Evolutionary conservation across 2,888 invertebrate species (phyloP), one percentile per base, ranked within the genome.

Genomic region (Synanthedon andrenaeformis): DNA sequence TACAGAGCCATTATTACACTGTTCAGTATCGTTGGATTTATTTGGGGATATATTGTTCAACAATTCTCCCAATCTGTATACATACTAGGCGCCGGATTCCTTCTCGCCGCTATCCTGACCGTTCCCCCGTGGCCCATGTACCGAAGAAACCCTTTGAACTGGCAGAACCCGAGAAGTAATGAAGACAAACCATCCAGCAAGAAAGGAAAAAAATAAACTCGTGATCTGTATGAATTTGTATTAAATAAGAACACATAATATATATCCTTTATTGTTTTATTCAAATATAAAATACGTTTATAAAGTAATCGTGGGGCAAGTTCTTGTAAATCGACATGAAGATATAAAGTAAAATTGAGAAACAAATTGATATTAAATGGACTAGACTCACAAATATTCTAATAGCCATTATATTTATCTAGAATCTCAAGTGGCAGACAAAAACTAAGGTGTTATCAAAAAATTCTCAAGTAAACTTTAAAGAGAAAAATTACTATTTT

Each of bases 91-190:
- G 96, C 95, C 66, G 98, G 98, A 58, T 97, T 97, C 71, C 87
- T 94, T 1, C 82, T 98, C 58, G 96, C 97, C 50, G 92, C 95
- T 48, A 82, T 97, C 69, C 77, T 97, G 50, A 96, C 96, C 0
- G 92, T 98, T 66, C 97, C 97, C 28, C 97, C 97, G n/a, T 98
- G 98, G 97, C 96, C 97, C 0, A 94, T 97, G 91, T 98, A 96
- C 71, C 90, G 97, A 58, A 91, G 91, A 59, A 95, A 95, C 71
- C 93, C 97, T 2, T 83, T 98, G 4, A 93, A 93, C 59, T 98
- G 98, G 98, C 96, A 96, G 73, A 96, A 95, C 72, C 91, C 93
- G 51, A 79, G 67, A 60, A 85, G 58, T 56, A 65, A 70, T 6
- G 86, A 87, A 77, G 89, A 79, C 55, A 81, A 82, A 69, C 69